A percentile compares a stretch with the other conserved stretches of the same genome.
Conservation (phyloP, 2,888 invertebrate genomes). For the Patella ulyssiponensis region DNA sequence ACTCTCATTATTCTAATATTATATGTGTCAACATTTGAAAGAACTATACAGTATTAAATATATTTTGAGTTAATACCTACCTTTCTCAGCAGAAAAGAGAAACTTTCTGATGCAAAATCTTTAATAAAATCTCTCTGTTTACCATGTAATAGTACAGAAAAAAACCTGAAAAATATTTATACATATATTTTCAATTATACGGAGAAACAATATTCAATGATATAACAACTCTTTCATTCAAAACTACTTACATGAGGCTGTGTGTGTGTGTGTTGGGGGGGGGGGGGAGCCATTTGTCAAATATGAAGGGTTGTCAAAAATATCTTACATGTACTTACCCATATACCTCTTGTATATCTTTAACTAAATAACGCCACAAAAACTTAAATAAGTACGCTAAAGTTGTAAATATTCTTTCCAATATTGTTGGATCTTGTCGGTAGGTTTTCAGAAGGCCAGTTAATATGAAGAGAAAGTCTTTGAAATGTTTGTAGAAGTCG, state of each 20-base stretch:
- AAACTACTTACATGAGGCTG: too few species aligned
- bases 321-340: conserved; percentile 60
- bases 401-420: conserved; percentile 89
- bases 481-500: conserved; percentile 91
- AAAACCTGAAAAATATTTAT: conserved; percentile 54
- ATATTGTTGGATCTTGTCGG: conserved; percentile 83
- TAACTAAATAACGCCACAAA: conserved; percentile 86
- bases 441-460: conserved; percentile 80
- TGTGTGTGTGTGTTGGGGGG: too few species aligned
- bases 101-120: conserved; percentile 95
- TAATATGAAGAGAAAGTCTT: conserved; percentile 81
- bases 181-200: neutral
- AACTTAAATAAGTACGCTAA: conserved; percentile 93
- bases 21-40: too few species aligned
- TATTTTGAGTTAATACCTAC: conserved; percentile 41
- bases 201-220: too few species aligned
- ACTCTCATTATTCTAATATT: too few species aligned
- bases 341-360: conserved; percentile 83
- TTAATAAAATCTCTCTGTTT: conserved; percentile 87
- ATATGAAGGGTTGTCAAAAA: too few species aligned
- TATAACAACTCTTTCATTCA: too few species aligned
- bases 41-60: too few species aligned
- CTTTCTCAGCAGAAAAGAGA: conserved; percentile 90
- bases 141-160: conserved; percentile 81
- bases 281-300: too few species aligned